Base-by-base conservation (phyloP, 2,797 vertebrate genomes). In the Myripristis jacobus region DNA sequence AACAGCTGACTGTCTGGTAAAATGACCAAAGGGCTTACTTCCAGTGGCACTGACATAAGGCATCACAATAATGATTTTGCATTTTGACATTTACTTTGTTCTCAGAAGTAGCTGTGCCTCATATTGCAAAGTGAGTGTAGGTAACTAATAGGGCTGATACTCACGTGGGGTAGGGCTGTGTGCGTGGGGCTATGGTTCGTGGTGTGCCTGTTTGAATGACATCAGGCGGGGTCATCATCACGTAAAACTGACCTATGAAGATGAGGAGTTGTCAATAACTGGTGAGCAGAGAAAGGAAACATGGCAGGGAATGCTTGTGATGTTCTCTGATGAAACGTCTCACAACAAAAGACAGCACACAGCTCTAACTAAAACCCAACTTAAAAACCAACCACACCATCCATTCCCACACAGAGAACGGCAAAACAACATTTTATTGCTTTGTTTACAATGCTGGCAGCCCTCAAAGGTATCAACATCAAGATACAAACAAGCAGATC, bases 221-320 rank as follows among this genome's bases (percentile, higher is more conserved):
- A 16, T 97, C 96, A 80, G 95, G 94, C 0, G 96, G 95, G 1
- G 95, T 95, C 96, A 97, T 97, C 96, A 97, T 97, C 77, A 97
- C 95, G 44, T 96, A 97, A 83, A 97, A 96, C 83, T 97, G 96
- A 77, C 96, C 96, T 94, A 81, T 48, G 67, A 63, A 82, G 36
- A 55, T 29, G n/a, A 82, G 46, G 13, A 50, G 55, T 21, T 25
- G 51, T 58, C 52, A 66, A 46, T 1, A 1, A 9, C 34, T 75
- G 9, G 52, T 5, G 31, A 50, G 8, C 2, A 24, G 41, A 44
- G 9, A 68, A 2, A 64, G 18, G 3, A 46, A 48, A 31, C 19
- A 71, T 24, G 48, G 34, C 34, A 55, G 60, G 24, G 24, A 22
- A 51, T 19, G 10, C 3, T 19, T 11, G n/a, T n/a, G n/a, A n/a